Base-by-base conservation (phyloP, 2,797 vertebrate species). In the Picus viridis region DNA sequence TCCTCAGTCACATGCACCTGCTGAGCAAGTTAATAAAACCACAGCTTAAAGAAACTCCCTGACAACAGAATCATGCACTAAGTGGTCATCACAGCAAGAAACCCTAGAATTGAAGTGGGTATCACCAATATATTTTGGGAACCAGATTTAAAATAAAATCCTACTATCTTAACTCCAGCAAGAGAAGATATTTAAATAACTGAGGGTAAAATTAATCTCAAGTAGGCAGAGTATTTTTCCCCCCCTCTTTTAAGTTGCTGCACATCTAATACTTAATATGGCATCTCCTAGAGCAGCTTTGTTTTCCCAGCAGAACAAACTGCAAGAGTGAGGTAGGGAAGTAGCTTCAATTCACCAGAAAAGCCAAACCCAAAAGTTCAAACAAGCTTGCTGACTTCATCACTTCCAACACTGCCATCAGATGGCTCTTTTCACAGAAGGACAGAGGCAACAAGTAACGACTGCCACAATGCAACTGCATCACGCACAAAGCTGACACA, bases 391-490 rank as follows among this genome's bases (percentile, higher is more conserved):
- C 7, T 41, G 29, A 49, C 18, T 24, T n/a, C 4, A 47, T 27
- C 3, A 41, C 30, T 58, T 58, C 69, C 32, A 41, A 70, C 9
- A 56, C 22, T 32, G 16, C 10, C 39, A 69, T 32, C 49, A 61
- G 36, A 65, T 4, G 1, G 62, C 22, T 70, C 18, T 19, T 70
- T n/a, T 49, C 30, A 27, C 1, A 0, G 22, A 34, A 74, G 39
- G 22, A 14, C 0, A 0, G 36, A 49, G 30, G 26, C 78, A 54
- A 24, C 17, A 27, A 12, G 9, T 9, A 4, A 16, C 2, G 0
- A 29, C 12, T 17, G 43, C 62, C 29, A 12, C 1, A 41, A 11
- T 4, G 19, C 36, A 41, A 3, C 26, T 8, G 18, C 7, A 7
- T 3, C 2, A 4, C 9, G n/a, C 39, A 29, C 53, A 12, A 64